Evolutionary conservation across 2,797 vertebrate species (phyloP).

Genomic region (Calcarius lapponicus): DNA sequence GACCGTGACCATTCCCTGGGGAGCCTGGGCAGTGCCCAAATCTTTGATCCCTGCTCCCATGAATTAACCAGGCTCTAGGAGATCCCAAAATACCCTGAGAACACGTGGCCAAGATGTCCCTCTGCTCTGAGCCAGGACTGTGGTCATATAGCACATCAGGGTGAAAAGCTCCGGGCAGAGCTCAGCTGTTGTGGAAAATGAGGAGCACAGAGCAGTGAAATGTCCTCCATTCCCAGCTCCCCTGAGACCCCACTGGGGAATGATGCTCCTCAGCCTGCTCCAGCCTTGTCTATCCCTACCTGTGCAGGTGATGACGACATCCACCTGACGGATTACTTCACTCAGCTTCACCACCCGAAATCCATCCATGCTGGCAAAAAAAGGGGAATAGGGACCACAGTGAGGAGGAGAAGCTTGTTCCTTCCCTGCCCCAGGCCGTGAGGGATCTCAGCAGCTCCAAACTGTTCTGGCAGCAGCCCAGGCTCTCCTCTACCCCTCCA

Average conservation of each 20-base stretch:
- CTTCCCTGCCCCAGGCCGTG: background rate
- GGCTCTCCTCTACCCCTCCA: background rate
- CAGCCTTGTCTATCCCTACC: constrained; percentile 74
- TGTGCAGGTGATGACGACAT: constrained; percentile 98
- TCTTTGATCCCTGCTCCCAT: background rate
- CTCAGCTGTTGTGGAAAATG: background rate
- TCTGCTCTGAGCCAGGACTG: background rate
- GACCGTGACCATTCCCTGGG: background rate
- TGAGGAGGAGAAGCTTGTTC: background rate
- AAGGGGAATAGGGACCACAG: background rate
- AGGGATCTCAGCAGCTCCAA: background rate
- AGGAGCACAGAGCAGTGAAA: background rate
- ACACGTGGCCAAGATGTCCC: background rate
- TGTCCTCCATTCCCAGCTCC: background rate
- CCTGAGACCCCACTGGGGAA: background rate
- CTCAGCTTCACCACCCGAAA: constrained; percentile 97
- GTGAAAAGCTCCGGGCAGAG: background rate
- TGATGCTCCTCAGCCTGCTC: background rate
- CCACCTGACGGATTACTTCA: constrained; percentile 96
- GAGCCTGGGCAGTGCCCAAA: background rate
- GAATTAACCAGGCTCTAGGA: background rate
- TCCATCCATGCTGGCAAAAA: constrained; percentile 91
- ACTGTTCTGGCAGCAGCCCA: background rate
- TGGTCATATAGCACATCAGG: background rate
- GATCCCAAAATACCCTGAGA: background rate